These are phyloP conservation scores for Beroe forskalii DNA, from an alignment of 37 sponge, comb jelly and placozoan genomes.

Conservation along the genomic window DNA sequence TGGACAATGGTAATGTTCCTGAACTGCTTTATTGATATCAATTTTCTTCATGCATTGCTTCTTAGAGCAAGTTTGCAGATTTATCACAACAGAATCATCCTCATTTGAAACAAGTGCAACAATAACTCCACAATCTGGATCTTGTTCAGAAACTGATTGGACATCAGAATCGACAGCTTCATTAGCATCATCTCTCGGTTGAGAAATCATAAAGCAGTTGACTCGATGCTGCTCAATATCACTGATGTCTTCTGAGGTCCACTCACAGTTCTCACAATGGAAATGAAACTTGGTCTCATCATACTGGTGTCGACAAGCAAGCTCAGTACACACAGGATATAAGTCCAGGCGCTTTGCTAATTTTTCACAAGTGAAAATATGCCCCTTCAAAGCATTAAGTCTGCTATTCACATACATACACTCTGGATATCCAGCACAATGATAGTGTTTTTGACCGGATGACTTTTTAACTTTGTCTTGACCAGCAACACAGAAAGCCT, in stretches of 20 bases:
- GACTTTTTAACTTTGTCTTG: constrained; percentile 39
- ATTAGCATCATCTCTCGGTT: background rate
- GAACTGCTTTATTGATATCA: constrained; percentile 48
- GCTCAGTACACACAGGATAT: constrained; percentile 45
- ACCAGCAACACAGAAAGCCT: constrained; percentile 56
- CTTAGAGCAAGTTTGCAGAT: constrained; percentile 34
- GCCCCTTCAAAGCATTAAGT: constrained; percentile 14
- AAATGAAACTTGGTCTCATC: constrained; percentile 63
- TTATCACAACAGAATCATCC: constrained; percentile 50
- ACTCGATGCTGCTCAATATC: constrained; percentile 52
- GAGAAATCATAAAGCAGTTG: background rate
- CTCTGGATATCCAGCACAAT: constrained; percentile 62
- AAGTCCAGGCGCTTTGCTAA: constrained; percentile 37
- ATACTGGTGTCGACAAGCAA: constrained; percentile 58
- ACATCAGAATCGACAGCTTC: background rate
- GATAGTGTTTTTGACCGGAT: constrained; percentile 56
- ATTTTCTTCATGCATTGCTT: constrained; percentile 61
- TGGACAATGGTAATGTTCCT: constrained; percentile 63
- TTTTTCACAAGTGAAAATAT: constrained; percentile 60
- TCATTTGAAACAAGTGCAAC: constrained; percentile 30
- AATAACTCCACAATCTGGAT: background rate
- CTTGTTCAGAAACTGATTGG: constrained; percentile 12
- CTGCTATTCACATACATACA: constrained; percentile 52
- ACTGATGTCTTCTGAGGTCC: constrained; percentile 14
- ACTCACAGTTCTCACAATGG: constrained; percentile 62